These are phyloP conservation scores for Odobenus rosmarus DNA, from an alignment of 2,113 vertebrate genomes.

Conservation along the genomic window DNA sequence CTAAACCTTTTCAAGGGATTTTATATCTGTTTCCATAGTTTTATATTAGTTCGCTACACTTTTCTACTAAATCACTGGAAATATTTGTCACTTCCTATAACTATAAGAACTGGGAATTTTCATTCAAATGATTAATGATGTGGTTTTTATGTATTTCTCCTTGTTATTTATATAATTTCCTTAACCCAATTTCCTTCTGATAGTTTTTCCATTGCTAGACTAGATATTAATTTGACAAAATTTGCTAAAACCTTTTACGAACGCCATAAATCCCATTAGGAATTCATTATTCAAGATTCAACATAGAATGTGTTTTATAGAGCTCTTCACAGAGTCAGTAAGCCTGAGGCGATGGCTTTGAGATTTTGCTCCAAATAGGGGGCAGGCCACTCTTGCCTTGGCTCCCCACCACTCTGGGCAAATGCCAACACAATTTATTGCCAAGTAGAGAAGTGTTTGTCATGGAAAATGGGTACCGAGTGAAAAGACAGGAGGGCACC, in stretches of 20 bases:
- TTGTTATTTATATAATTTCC: slow-evolving; percentile 50
- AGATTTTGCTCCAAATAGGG: slow-evolving; percentile 47
- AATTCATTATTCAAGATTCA: slow-evolving; percentile 77
- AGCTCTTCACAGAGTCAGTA: slow-evolving; percentile 33
- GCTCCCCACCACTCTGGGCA: not conserved
- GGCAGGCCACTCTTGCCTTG: not conserved
- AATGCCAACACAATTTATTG: slow-evolving; percentile 55
- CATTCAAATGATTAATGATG: slow-evolving; percentile 48
- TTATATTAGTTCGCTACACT: slow-evolving; percentile 5
- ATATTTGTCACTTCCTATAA: slow-evolving; percentile 40
- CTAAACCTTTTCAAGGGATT: slow-evolving; percentile 28
- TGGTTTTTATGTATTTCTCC: slow-evolving; percentile 23
- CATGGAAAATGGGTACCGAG: not conserved
- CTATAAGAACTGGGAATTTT: slow-evolving; percentile 18
- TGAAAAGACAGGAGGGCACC: not conserved
- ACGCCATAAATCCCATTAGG: slow-evolving; percentile 64
- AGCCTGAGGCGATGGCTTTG: slow-evolving; percentile 45
- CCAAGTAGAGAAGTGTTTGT: not conserved
- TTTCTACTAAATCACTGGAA: slow-evolving; percentile 39
- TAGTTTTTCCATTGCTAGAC: not conserved
- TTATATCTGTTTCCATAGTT: slow-evolving; percentile 1
- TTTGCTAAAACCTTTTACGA: slow-evolving; percentile 72
- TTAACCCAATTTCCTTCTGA: slow-evolving; percentile 56
- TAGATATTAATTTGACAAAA: slow-evolving; percentile 66
- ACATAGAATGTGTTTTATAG: slow-evolving; percentile 18